phyloP scores from a whole-genome alignment of 1,140 invertebrate species.

The Colletes latitarsis region DNA sequence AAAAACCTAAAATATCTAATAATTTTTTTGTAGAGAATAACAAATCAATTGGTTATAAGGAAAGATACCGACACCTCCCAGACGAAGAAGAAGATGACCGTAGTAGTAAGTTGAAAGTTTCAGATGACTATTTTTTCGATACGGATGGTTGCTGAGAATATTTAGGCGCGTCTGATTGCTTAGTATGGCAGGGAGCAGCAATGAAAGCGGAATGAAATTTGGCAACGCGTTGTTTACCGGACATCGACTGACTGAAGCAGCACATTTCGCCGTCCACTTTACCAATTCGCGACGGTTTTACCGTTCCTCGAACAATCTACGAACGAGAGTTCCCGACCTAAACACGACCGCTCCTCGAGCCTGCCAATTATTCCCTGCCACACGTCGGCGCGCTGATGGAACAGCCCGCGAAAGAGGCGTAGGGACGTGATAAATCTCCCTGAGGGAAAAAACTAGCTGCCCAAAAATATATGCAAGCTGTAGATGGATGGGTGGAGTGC shows the following conservation, averaged over 20 bases:
- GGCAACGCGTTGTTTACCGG: neutral
- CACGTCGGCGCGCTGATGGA: slow-evolving; percentile 64
- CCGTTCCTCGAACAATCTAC: slow-evolving; percentile 50
- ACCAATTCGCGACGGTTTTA: slow-evolving; percentile 39
- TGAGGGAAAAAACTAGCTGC: slow-evolving; percentile 70
- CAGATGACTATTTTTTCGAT: no score
- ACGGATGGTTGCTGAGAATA: no score
- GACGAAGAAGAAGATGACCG: no score
- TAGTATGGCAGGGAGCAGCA: no score
- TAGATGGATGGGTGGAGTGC: slow-evolving; percentile 77
- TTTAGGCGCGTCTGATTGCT: no score
- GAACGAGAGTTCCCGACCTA: slow-evolving; percentile 35
- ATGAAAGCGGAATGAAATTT: no score
- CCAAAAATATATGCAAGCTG: slow-evolving; percentile 73
- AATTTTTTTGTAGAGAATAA: no score
- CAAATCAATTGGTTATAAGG: no score
- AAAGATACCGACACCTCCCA: no score
- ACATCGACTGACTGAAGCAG: slow-evolving; percentile 5
- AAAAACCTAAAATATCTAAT: no score
- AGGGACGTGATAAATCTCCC: slow-evolving; percentile 76
- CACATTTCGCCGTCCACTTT: slow-evolving; percentile 23
- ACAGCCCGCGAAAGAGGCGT: slow-evolving; percentile 64
- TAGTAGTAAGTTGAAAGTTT: no score
- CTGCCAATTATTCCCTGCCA: slow-evolving; percentile 68
- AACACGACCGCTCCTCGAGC: slow-evolving; percentile 51